phyloP scores from a whole-genome alignment of 2,113 vertebrate species.

The Chionomys nivalis region DNA sequence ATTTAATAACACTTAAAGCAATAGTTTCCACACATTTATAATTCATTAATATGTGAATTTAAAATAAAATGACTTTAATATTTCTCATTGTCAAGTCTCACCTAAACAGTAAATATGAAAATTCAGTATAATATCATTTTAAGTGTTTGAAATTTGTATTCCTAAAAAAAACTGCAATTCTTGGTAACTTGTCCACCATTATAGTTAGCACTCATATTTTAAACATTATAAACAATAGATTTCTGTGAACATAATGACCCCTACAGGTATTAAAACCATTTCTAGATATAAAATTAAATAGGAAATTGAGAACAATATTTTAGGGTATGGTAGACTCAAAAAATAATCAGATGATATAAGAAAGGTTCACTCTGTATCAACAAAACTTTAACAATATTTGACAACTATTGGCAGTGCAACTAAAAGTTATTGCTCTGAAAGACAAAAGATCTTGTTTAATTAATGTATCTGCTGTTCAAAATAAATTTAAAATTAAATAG shows the following conservation, averaged over 20 bases:
- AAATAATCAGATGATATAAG: neutral
- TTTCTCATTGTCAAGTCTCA: neutral
- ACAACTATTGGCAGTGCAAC: neutral
- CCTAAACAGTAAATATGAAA: neutral
- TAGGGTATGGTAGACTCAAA: neutral
- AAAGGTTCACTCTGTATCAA: neutral
- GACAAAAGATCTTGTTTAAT: neutral
- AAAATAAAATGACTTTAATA: conserved; percentile 19
- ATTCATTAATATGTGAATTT: conserved; percentile 23
- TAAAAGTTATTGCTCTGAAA: neutral
- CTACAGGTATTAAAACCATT: neutral
- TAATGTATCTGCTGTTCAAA: neutral
- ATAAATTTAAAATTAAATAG: neutral
- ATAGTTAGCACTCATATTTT: neutral
- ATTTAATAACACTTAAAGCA: conserved; percentile 42
- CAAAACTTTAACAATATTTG: neutral
- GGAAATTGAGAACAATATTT: neutral
- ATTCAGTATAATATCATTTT: neutral
- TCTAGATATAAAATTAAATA: neutral
- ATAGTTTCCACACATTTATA: conserved; percentile 11
- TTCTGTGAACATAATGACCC: neutral
- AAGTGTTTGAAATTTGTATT: conserved; percentile 2
- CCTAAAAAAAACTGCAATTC: neutral
- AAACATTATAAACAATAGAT: neutral
- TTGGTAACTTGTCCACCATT: neutral